Base-by-base conservation (phyloP, 2,113 vertebrate genomes). In the Catharus minimus region DNA sequence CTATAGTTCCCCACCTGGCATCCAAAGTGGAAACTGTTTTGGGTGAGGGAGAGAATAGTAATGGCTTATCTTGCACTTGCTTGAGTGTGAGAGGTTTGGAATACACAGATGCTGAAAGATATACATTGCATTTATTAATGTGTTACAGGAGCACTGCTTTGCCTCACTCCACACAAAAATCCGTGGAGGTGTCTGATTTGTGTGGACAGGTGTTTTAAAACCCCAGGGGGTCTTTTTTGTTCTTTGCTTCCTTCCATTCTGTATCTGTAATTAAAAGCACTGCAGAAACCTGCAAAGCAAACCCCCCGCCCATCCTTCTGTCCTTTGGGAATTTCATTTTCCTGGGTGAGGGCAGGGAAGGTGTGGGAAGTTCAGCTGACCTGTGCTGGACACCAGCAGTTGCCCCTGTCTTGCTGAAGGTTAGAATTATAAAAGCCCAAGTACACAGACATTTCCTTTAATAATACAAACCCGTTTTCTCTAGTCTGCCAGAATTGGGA, bases 1-100 rank as follows among this genome's bases (percentile, higher is more conserved):
- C 94, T 93, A 80, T 93, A 94, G 78, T 92, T 96, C 76, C 82
- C 78, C 94, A 91, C 94, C 93, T 88, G 86, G 90, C 93, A 93
- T 89, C 78, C 92, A 49, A 88, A 90, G 87, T 82, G 62, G 91
- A 83, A 91, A 89, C 76, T 89, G 60, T 62, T 93, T 92, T 65
- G 55, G 77, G 78, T 69, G 73, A 86, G 85, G 93, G 57, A 72
- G 83, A 86, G 75, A 89, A 92, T 64, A 71, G 89, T 71, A 93
- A 94, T 65, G 86, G 68, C 30, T 92, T 47, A 36, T 90, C 67
- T 89, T 76, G 41, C 79, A 7, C 84, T 96, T 46, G 46, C 75
- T 87, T 2, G 12, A 28, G 46, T 38, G 53, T 5, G 56, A 44
- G 88, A 73, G 74, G 68, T 77, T 76, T 87, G 88, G 32, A 87